Conservation (phyloP, 2,113 vertebrate genomes). For the human (Homo sapiens) region DNA sequence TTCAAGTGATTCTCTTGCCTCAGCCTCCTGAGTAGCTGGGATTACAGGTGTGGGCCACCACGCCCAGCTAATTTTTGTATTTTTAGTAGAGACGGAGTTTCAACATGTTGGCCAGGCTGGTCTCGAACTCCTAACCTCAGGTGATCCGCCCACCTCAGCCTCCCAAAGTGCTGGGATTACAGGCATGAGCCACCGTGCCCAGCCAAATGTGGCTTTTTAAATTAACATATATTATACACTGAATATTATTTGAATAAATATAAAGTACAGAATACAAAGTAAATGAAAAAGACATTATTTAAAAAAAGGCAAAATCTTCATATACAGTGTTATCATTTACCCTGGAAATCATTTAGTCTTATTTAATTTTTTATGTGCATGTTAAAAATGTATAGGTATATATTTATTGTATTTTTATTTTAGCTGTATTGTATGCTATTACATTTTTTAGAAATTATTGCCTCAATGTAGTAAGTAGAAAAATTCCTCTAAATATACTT, state of each 20-base stretch:
- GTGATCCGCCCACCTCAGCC: no score
- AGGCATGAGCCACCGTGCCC: no score
- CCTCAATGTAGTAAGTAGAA: neutral
- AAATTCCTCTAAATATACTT: neutral
- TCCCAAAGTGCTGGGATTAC: no score
- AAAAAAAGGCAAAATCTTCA: slow-evolving; percentile 3
- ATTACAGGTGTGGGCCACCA: no score
- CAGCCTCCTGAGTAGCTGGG: no score
- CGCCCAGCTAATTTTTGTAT: no score
- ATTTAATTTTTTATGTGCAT: neutral
- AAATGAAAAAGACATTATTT: neutral
- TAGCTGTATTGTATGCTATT: neutral
- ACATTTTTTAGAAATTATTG: neutral
- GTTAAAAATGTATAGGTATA: neutral
- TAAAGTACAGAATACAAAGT: neutral
- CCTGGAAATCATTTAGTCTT: neutral
- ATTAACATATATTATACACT: neutral
- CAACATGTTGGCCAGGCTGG: no score
- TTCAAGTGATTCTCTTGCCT: no score
- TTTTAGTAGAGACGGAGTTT: no score
- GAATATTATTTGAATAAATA: neutral
- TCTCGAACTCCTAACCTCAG: no score
- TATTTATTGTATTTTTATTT: neutral
- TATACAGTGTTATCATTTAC: neutral
- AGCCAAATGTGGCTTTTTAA: neutral